These are phyloP conservation scores for Taurulus bubalis DNA, from an alignment of 2,113 vertebrate species.

Conservation along the genomic window DNA sequence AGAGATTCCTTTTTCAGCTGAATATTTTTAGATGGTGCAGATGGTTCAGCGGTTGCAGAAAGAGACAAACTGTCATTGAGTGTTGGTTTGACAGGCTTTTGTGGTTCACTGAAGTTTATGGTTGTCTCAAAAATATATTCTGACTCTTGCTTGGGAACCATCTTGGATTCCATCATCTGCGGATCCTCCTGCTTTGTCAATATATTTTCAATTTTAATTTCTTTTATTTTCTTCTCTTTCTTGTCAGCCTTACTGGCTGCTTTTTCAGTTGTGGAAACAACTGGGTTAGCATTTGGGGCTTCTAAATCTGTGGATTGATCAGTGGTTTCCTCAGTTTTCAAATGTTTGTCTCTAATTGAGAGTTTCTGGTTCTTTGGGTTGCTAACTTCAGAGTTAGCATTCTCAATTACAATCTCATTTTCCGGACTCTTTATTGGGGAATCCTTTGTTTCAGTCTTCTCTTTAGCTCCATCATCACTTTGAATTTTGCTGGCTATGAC, in stretches of 20 bases:
- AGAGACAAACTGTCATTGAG: slow-evolving; percentile 7
- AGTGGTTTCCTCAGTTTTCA: slow-evolving; percentile 7
- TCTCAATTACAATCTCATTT: not conserved
- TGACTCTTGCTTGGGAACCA: slow-evolving; percentile 11
- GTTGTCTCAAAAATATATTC: slow-evolving; percentile 6
- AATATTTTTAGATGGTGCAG: slow-evolving; percentile 32
- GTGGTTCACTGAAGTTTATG: slow-evolving; percentile 13
- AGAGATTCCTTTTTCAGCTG: slow-evolving; percentile 63
- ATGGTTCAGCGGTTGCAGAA: slow-evolving; percentile 42
- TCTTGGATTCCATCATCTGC: slow-evolving; percentile 12
- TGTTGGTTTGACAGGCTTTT: slow-evolving; percentile 6
- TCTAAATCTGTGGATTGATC: not conserved
- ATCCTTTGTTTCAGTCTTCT: slow-evolving; percentile 7
- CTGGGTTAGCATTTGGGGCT: not conserved
- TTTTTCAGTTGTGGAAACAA: not conserved
- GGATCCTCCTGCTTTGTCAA: slow-evolving; percentile 13
- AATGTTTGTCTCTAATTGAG: not conserved
- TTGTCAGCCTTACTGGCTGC: not conserved
- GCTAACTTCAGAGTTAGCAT: not conserved
- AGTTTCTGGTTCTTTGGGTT: slow-evolving; percentile 8
- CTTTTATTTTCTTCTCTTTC: slow-evolving; percentile 22
- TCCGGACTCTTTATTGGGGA: not conserved
- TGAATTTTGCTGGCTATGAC: not conserved
- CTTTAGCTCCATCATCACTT: not conserved
- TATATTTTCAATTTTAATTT: not conserved